Evolutionary conservation across 2,888 invertebrate genomes (phyloP).

Genomic region (Lepidochrysops patricia): DNA sequence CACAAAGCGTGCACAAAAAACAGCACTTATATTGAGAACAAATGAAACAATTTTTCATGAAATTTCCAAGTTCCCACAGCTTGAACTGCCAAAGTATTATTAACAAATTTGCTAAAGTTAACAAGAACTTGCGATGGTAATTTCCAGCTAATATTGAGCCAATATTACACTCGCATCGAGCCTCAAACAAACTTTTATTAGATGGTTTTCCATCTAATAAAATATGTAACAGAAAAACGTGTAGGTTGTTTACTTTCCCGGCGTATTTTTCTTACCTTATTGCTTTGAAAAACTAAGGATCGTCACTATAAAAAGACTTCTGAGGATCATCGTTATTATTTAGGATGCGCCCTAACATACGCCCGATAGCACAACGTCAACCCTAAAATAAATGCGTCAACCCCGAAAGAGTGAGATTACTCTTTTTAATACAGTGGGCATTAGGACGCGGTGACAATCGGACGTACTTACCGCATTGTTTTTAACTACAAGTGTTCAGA

Average conservation of each 20-base stretch:
- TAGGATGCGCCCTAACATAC: no score
- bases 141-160: slow-evolving; percentile 1
- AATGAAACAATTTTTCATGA: neutral
- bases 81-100: neutral
- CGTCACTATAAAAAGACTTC: no score
- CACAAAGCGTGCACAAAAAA: no score
- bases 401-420: no score
- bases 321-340: no score
- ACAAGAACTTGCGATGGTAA: neutral
- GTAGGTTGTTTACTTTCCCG: neutral
- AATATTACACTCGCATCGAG: neutral
- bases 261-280: neutral
- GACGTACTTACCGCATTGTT: no score
- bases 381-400: no score
- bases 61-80: neutral
- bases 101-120: neutral
- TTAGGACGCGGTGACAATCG: no score
- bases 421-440: no score
- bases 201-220: no score
- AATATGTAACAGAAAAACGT: neutral
- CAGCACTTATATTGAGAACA: neutral
- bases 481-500: no score
- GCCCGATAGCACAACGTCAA: no score
- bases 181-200: neutral
- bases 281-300: neutral